Percentiles rank a stretch among this genome's conserved stretches.
Conservation (phyloP, 2,888 invertebrate species). For the Apocheima hispidaria region DNA sequence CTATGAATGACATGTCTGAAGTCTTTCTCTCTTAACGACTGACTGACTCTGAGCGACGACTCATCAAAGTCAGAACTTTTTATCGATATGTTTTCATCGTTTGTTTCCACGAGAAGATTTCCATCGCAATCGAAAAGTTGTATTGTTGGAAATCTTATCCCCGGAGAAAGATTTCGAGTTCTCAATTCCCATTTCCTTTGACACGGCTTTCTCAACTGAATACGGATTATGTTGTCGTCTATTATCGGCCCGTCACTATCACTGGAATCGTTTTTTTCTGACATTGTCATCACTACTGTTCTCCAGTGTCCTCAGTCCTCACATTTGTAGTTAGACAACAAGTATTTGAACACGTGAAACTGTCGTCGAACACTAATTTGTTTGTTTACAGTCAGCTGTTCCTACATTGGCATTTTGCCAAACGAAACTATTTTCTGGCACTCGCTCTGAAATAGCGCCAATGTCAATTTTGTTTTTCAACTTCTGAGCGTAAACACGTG, state of each 20-base stretch:
- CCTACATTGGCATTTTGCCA: conserved; percentile 74
- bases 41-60: conserved; percentile 60
- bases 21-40: conserved; percentile 75
- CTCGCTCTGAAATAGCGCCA: conserved; percentile 80
- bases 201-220: conserved; percentile 87
- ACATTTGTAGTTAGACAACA: not conserved
- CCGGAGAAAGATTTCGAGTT: conserved; percentile 87
- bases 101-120: conserved; percentile 87
- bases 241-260: conserved; percentile 80
- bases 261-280: conserved; percentile 66
- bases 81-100: conserved; percentile 83
- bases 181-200: conserved; percentile 88
- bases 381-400: conserved; percentile 85
- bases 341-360: conserved; percentile 55
- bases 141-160: conserved; percentile 86
- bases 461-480: conserved; percentile 84
- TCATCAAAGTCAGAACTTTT: conserved; percentile 76
- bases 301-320: conserved; percentile 10
- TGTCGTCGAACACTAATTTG: conserved; percentile 68
- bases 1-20: conserved; percentile 71
- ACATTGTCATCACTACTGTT: conserved; percentile 63
- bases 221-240: conserved; percentile 85
- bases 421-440: conserved; percentile 70
- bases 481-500: conserved; percentile 31
- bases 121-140: conserved; percentile 88